Evolutionary conservation across 1,140 invertebrate genomes (phyloP).

Genomic region (Lycorma delicatula): DNA sequence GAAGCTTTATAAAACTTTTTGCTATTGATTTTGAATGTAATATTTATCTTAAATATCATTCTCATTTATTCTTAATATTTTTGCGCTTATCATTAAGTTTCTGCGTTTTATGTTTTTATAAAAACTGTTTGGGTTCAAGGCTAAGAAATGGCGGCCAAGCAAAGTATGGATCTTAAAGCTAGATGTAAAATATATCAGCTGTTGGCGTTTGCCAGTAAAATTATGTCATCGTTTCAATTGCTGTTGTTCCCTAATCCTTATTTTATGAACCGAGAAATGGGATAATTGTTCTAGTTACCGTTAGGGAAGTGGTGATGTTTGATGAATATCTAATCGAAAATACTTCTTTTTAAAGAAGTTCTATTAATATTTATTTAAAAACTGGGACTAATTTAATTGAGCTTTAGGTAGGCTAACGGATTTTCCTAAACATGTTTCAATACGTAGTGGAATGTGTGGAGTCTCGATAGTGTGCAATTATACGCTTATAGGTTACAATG

Average conservation of each 20-base stretch:
- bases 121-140: constrained; percentile 1
- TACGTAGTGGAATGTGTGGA: no score
- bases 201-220: not conserved
- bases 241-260: not conserved
- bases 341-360: not conserved
- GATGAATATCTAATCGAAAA: no score
- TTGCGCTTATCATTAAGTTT: no score
- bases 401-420: not conserved
- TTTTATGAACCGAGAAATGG: not conserved
- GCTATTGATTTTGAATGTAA: no score
- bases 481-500: no score
- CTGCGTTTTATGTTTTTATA: no score
- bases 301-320: not conserved
- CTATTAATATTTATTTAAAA: not conserved
- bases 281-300: not conserved
- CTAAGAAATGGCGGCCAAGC: not conserved
- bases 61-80: no score
- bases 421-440: no score
- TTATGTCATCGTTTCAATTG: constrained; percentile 2
- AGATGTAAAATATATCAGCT: constrained; percentile 5
- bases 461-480: no score
- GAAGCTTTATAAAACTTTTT: no score
- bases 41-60: no score
- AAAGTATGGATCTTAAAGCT: constrained; percentile 2
- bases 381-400: not conserved